Evolutionary conservation across 1,140 invertebrate species (phyloP).

Genomic region (Eueides isabella): DNA sequence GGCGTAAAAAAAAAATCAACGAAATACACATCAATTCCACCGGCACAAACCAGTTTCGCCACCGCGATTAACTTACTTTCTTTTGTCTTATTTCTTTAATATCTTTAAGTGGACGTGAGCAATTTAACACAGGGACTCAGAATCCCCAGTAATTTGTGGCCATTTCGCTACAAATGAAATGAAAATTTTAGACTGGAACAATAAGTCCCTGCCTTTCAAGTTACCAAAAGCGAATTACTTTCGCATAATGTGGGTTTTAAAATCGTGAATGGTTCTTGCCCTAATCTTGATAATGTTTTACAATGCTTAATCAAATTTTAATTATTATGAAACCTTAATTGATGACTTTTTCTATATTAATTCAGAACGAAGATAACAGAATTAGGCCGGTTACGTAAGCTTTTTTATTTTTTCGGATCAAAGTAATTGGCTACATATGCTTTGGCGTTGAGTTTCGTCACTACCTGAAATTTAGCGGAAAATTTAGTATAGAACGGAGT

Average conservation of each 20-base stretch:
- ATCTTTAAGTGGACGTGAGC: constrained; percentile 48
- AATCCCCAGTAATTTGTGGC: constrained; percentile 48
- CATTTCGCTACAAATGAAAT: constrained; percentile 47
- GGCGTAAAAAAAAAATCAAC: not conserved
- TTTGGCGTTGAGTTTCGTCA: too few relatives aligned
- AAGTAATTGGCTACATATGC: too few relatives aligned
- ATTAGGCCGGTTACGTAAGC: not conserved
- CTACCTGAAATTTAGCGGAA: too few relatives aligned
- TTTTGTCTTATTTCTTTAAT: constrained; percentile 46
- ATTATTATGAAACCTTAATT: not conserved
- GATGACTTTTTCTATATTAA: not conserved
- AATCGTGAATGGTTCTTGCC: not conserved
- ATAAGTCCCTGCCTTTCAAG: constrained; percentile 39
- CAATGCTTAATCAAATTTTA: not conserved
- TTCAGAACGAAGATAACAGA: not conserved
- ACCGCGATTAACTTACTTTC: constrained; percentile 40
- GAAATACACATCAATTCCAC: constrained; percentile 28
- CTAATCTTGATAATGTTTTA: constrained; percentile 1
- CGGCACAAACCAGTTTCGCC: constrained; percentile 18
- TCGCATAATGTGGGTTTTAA: constrained; percentile 15
- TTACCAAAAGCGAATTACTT: constrained; percentile 11
- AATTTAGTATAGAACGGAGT: too few relatives aligned
- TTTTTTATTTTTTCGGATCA: not conserved
- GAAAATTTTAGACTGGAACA: constrained; percentile 46
- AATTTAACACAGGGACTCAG: constrained; percentile 48